Evolutionary conservation across 2,797 vertebrate genomes (phyloP), one percentile per base, ranked within the genome.

Genomic region (Gambelia wislizenii): DNA sequence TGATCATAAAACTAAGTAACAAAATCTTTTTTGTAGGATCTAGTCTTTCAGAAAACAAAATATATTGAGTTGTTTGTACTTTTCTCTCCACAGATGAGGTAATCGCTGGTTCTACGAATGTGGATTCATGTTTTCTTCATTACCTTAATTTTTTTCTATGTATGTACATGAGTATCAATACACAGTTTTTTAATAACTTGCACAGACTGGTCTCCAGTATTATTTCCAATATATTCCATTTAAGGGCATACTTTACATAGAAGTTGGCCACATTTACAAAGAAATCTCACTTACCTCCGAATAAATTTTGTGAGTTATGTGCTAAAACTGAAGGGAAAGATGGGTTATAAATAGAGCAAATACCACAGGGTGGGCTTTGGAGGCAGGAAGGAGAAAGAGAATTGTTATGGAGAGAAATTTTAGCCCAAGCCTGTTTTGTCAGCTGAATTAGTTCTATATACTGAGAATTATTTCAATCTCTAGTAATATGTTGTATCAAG

Each of bases 131-230:
- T 72, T 61, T 49, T n/a, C 30, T 81, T n/a, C 10, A 59, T 59
- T 56, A 1, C 33, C 42, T 88, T 75, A 30, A 44, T 20, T 16
- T 39, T 75, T 81, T 25, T 27, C n/a, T 39, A 64, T 81, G 44
- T 30, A 42, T 42, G 9, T 77, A 77, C 33, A 42, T 86, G 27
- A 54, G 56, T 64, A 79, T 25, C 30, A 89, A 86, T 89, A 89
- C 14, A 85, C 14, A 76, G 16, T 56, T 76, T 80, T 64, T 13
- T 72, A 13, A 30, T 72, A 64, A 70, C 27, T 86, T 61, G 39
- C 10, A 75, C 39, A 86, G 59, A 86, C 27, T 44, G 3, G 70
- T 76, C 25, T 89, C 39, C 39, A 22, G 36, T 61, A 14, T 75
- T 89, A 54, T 89, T 74, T 7, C 69, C 27, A 27, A 54, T 75